These are phyloP conservation scores for Helleia helle DNA, from an alignment of 2,888 invertebrate species.

Conservation along the genomic window DNA sequence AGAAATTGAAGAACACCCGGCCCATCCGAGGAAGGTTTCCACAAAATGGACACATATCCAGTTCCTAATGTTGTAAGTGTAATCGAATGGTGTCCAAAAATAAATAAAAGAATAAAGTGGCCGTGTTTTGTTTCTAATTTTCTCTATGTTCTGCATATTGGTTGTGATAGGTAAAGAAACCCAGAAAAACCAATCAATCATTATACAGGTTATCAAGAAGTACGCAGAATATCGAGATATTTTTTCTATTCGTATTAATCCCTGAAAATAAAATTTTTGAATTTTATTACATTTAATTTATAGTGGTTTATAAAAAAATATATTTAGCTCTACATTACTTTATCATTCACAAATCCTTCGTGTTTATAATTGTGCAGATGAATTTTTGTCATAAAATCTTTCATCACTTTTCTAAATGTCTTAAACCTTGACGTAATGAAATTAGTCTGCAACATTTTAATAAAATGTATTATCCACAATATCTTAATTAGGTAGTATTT, in stretches of 20 bases:
- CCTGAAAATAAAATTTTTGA: conserved; percentile 1
- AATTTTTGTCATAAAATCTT: conserved; percentile 25
- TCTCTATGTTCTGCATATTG: conserved; percentile 24
- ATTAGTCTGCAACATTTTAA: conserved; percentile 17
- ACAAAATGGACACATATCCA: conserved; percentile 25
- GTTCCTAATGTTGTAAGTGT: conserved; percentile 26
- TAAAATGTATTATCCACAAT: too few species aligned
- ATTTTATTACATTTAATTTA: background rate
- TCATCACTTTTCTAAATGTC: conserved; percentile 22
- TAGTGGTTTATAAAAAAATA: too few species aligned
- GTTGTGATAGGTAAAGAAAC: conserved; percentile 22
- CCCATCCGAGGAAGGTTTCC: conserved; percentile 20
- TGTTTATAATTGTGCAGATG: conserved; percentile 22
- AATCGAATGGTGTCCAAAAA: conserved; percentile 32
- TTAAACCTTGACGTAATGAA: conserved; percentile 15
- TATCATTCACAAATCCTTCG: conserved; percentile 1
- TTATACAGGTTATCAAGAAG: conserved; percentile 15
- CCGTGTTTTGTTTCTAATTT: conserved; percentile 25
- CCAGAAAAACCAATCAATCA: conserved; percentile 15
- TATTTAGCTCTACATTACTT: too few species aligned
- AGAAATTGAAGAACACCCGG: conserved; percentile 19
- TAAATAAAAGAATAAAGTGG: conserved; percentile 30
- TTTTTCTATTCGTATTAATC: conserved; percentile 18
- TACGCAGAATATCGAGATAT: conserved; percentile 18
- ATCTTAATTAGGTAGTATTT: too few species aligned